A percentile compares a stretch with the other conserved stretches of the same genome.
Evolutionary conservation across 2,113 vertebrate species (phyloP).

Genomic region (Columbina picui): DNA sequence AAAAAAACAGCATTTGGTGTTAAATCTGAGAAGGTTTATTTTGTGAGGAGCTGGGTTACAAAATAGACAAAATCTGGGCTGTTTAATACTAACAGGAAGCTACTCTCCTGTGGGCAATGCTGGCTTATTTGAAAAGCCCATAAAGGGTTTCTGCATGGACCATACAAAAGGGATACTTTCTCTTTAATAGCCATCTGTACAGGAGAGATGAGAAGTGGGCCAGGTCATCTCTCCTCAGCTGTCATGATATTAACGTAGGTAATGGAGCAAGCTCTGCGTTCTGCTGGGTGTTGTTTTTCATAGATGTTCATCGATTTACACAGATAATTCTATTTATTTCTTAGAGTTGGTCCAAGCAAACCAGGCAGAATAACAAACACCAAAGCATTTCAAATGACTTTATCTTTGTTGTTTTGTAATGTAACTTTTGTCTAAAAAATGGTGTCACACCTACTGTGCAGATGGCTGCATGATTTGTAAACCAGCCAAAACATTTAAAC

Average conservation of each 20-base stretch:
- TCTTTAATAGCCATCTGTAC: slow-evolving; percentile 99
- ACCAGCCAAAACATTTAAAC: slow-evolving; percentile 92
- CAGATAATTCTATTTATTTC: slow-evolving; percentile 98
- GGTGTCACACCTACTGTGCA: slow-evolving; percentile 85
- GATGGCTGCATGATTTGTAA: slow-evolving; percentile 86
- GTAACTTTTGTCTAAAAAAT: slow-evolving; percentile 86
- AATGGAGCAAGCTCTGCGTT: slow-evolving; percentile 95
- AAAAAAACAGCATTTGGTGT: slow-evolving; percentile 43
- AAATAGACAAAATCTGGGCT: slow-evolving; percentile 79
- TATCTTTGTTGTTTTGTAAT: slow-evolving; percentile 85
- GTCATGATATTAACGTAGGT: slow-evolving; percentile 99
- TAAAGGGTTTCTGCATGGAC: slow-evolving; percentile 89
- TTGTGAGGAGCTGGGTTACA: slow-evolving; percentile 72
- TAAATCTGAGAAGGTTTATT: slow-evolving; percentile 75
- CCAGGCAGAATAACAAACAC: slow-evolving; percentile 89
- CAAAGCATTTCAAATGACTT: slow-evolving; percentile 85
- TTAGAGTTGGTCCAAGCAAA: slow-evolving; percentile 90
- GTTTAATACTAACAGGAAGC: slow-evolving; percentile 83
- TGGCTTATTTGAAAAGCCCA: slow-evolving; percentile 86
- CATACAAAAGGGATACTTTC: slow-evolving; percentile 94
- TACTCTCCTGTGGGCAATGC: slow-evolving; percentile 83
- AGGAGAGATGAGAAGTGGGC: slow-evolving; percentile 95
- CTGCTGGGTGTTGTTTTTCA: slow-evolving; percentile 97
- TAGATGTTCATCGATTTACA: slow-evolving; percentile 94
- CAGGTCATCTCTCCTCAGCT: slow-evolving; percentile 99